Base-by-base conservation (phyloP, 2,888 invertebrate genomes). In the Sympetrum striolatum region DNA sequence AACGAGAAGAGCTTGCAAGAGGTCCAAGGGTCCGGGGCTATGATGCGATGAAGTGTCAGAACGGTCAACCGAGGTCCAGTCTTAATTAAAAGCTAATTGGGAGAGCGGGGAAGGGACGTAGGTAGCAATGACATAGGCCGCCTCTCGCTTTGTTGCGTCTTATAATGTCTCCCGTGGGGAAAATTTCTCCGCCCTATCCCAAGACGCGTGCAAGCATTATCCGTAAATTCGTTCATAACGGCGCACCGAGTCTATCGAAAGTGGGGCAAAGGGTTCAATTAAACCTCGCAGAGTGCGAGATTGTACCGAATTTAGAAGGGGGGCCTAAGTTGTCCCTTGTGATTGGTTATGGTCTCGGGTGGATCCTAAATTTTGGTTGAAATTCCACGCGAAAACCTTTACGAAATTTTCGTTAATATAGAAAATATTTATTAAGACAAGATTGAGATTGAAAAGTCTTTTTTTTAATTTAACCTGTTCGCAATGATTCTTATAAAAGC, bases 1-100 rank as follows among this genome's bases (percentile, higher is more conserved):
- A 35, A 25, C 6, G 82, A 35, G 14, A 5, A 14, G 58, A 39
- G 53, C 6, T 3, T 25, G 82, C 18, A 6, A 81, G 81, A 48
- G 44, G 48, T 44, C 8, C 3, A 31, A 39, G 53, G 82, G 25
- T 82, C 82, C 53, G 18, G 35, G 53, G 58, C 14, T 22, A 80
- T 80, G 53, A 25, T 31, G 58, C n/a, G 82, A 58, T 25, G 82
- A 53, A 58, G 48, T 81, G 81, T 48, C 25, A 48, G 48, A 44
- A 44, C 58, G 82, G 82, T 82, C 86, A 64, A 60, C 58, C 31
- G 64, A 60, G 37, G 37, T 60, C 35, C 60, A 58, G 86, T 64
- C 86, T 86, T 86, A 86, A 86, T 86, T 86, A 86, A 86, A 86
- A 86, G 37, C 86, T 86, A 86, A 86, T 86, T 82, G 82, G 82